Evolutionary conservation across 2,888 invertebrate species (phyloP).

Genomic region (Exocentrus adspersus): DNA sequence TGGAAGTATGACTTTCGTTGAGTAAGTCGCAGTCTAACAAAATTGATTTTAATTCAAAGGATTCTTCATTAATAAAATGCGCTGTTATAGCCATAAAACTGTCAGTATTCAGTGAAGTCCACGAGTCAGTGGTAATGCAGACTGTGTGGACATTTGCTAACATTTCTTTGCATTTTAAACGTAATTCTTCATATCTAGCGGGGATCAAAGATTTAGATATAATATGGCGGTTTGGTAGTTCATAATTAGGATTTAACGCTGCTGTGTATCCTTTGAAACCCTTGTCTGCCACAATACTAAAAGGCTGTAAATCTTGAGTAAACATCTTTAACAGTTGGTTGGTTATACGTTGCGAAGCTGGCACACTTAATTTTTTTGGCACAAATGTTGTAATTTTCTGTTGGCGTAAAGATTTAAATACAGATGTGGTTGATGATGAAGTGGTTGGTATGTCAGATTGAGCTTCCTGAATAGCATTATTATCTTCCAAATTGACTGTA

Average conservation of each 20-base stretch:
- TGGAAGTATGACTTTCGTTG: slow-evolving; percentile 4
- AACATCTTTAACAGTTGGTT: not conserved
- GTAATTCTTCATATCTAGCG: not conserved
- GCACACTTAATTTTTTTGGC: too few relatives aligned
- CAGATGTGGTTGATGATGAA: too few relatives aligned
- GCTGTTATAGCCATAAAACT: not conserved
- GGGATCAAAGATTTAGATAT: not conserved
- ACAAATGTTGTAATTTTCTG: not conserved
- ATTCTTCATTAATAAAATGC: not conserved
- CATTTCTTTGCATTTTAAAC: not conserved
- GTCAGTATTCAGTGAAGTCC: not conserved
- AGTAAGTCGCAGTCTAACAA: slow-evolving; percentile 2
- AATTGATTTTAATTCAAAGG: not conserved
- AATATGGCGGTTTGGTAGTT: not conserved
- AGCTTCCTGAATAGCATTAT: too few relatives aligned
- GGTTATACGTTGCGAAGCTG: too few relatives aligned
- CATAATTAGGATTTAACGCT: not conserved
- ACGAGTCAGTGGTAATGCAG: not conserved
- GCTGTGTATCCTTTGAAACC: slow-evolving; percentile 13
- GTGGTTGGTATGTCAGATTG: too few relatives aligned
- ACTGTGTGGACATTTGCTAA: not conserved
- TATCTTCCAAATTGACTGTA: too few relatives aligned
- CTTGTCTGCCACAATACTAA: slow-evolving; percentile 21
- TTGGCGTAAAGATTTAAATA: too few relatives aligned
- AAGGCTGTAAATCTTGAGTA: slow-evolving; percentile 21